Base-by-base conservation (phyloP, 2,797 vertebrate species). In the Crypturellus tataupa region DNA sequence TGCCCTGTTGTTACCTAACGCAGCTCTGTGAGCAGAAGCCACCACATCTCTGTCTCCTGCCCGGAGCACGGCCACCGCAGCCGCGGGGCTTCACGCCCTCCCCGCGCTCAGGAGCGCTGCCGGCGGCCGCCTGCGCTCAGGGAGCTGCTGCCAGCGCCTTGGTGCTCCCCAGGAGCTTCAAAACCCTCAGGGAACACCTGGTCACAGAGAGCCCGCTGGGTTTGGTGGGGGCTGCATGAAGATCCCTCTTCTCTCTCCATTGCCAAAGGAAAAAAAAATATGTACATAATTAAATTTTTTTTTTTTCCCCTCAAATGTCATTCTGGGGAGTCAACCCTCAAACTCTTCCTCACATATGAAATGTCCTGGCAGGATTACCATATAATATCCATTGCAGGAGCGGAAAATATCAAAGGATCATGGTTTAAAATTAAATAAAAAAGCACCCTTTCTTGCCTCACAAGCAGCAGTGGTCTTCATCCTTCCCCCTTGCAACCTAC, bases 351-450 rank as follows among this genome's bases (percentile, higher is more conserved):
- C 72, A 93, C 65, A 76, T 69, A 94, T 42, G 83, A 95, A 93
- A 94, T 58, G 90, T 85, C 86, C 89, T 92, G 84, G 76, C 81
- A 92, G 93, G 92, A 95, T 95, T 96, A 95, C 81, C 76, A 90
- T 95, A 71, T 68, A 92, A 96, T 94, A 95, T 87, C 68, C 69
- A 93, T 80, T 89, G 84, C 86, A 89, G 89, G 81, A 94, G 71
- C 95, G 81, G 92, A 97, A 97, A 96, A 96, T 97, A 95, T 95
- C 94, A 95, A 83, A 94, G 87, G 87, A 90, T 95, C 90, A 75
- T 15, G 71, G 49, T 76, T 95, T 89, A 68, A 95, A 94, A 92
- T 89, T 68, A 90, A 96, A 94, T 56, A 91, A 89, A 90, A 80
- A 68, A 77, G 25, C 77, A 85, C 86, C 39, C 86, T 94, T 95